These are phyloP conservation scores for Mormyrus hasselquistii DNA, from an alignment of 2,797 vertebrate species.

Conservation along the genomic window DNA sequence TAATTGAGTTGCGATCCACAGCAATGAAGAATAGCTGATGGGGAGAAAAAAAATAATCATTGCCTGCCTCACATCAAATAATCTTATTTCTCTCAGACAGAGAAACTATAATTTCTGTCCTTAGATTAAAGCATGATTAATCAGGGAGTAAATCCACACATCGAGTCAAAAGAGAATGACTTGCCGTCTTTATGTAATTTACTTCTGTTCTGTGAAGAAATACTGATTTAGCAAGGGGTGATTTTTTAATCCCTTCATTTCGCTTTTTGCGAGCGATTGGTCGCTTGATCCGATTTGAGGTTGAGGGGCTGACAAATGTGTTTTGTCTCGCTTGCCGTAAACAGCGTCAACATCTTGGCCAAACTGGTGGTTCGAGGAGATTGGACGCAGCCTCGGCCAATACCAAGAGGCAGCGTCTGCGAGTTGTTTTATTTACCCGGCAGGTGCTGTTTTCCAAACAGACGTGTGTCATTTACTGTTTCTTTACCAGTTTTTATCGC, in stretches of 20 bases:
- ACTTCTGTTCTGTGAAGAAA: conserved; percentile 33
- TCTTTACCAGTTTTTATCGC: neutral
- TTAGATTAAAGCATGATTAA: conserved; percentile 75
- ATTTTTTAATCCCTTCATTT: conserved; percentile 42
- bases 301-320: conserved; percentile 46
- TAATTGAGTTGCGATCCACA: conserved; percentile 85
- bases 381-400: neutral
- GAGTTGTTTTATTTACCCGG: neutral
- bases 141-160: conserved; percentile 70
- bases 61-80: conserved; percentile 56
- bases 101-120: conserved; percentile 62
- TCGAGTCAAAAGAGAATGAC: conserved; percentile 60
- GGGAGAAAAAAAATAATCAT: conserved; percentile 61
- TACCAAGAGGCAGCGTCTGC: neutral
- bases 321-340: conserved; percentile 43
- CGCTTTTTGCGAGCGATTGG: conserved; percentile 46
- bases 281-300: conserved; percentile 52
- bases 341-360: conserved; percentile 44
- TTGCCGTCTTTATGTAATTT: conserved; percentile 67
- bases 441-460: neutral
- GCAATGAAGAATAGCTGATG: conserved; percentile 63
- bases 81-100: conserved; percentile 59
- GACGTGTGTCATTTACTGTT: neutral
- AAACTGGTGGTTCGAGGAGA: conserved; percentile 51
- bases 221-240: conserved; percentile 38